phyloP scores from a whole-genome alignment of 2,797 vertebrate genomes.

The Sebastes minor region DNA sequence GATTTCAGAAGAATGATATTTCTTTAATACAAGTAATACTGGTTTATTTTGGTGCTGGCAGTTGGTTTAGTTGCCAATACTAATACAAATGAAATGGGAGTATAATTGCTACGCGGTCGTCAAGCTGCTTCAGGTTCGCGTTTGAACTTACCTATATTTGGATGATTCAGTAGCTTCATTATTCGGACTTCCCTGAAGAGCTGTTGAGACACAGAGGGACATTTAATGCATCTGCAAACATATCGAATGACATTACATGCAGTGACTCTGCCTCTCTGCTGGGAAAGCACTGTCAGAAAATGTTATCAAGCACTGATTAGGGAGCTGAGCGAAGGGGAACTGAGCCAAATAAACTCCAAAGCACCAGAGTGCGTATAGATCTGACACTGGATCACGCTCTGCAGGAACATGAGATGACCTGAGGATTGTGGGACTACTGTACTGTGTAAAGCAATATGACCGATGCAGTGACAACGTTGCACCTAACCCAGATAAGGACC shows the following conservation, averaged over 20 bases:
- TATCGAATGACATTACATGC: conserved; percentile 2
- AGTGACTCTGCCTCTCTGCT: not conserved
- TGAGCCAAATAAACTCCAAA: conserved; percentile 24
- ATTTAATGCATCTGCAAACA: conserved; percentile 20
- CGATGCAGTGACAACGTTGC: conserved; percentile 10
- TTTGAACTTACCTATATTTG: conserved; percentile 90
- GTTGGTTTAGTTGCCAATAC: not conserved
- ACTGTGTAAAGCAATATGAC: conserved; percentile 37
- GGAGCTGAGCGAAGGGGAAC: not conserved
- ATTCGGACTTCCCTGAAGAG: conserved; percentile 97
- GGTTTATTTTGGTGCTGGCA: not conserved
- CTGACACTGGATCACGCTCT: conserved; percentile 23
- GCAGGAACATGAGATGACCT: conserved; percentile 19
- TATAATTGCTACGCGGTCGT: not conserved
- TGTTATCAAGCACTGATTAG: conserved; percentile 13
- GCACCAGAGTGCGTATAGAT: conserved; percentile 1
- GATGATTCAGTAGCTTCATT: conserved; percentile 97
- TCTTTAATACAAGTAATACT: not conserved
- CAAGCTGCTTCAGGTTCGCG: not conserved
- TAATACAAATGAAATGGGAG: not conserved
- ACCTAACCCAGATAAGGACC: conserved; percentile 49
- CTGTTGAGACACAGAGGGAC: conserved; percentile 81
- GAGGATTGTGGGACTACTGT: conserved; percentile 36
- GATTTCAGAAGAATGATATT: not conserved
- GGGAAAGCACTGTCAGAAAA: conserved; percentile 10